Conservation (phyloP, 2,888 invertebrate genomes). For the Meiosimyza platycephala region DNA sequence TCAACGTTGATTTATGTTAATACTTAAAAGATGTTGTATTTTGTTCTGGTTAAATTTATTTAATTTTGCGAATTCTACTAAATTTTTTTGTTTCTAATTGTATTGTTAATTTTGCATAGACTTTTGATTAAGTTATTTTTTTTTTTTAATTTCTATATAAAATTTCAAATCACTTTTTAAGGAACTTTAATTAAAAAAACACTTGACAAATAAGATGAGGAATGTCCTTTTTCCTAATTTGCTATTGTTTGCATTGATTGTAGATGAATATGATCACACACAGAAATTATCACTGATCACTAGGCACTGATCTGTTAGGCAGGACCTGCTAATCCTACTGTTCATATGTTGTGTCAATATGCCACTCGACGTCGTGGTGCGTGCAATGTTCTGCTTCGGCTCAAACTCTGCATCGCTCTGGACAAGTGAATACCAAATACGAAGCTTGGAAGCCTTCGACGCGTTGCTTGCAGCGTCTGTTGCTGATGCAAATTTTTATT, state of each 20-base stretch:
- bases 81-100: background rate
- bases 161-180: constrained; percentile 26
- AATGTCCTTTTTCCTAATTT: background rate
- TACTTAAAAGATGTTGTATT: too few species aligned
- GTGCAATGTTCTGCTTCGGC: constrained; percentile 46
- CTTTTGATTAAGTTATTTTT: background rate
- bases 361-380: constrained; percentile 52
- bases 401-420: constrained; percentile 49
- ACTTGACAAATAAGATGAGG: too few species aligned
- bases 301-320: constrained; percentile 2
- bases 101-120: background rate
- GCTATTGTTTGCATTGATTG: constrained; percentile 4
- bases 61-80: constrained; percentile 5
- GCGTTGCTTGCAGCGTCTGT: constrained; percentile 17
- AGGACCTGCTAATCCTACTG: constrained; percentile 4
- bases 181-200: constrained; percentile 28
- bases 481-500: constrained; percentile 23
- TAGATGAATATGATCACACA: constrained; percentile 16
- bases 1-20: background rate
- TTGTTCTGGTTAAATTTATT: background rate
- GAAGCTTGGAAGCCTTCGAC: constrained; percentile 42
- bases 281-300: constrained; percentile 5
- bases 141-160: constrained; percentile 1
- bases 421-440: constrained; percentile 40
- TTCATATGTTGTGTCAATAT: constrained; percentile 23